Conservation (phyloP, 2,113 vertebrate species). For the Vulpes lagopus region DNA sequence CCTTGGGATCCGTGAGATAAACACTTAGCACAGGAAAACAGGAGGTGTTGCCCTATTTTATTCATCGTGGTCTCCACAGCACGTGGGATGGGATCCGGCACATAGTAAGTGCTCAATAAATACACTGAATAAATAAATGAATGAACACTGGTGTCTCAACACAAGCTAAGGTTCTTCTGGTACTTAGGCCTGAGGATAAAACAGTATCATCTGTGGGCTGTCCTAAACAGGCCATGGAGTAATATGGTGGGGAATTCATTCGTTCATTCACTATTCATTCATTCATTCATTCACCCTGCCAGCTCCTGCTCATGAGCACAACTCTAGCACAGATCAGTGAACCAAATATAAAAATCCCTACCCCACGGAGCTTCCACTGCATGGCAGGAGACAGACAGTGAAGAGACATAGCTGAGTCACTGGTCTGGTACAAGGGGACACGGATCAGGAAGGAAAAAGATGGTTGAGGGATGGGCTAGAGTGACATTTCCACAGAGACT, state of each 20-base stretch:
- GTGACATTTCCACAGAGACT: background rate
- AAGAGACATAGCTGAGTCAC: background rate
- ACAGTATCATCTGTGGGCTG: background rate
- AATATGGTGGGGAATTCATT: background rate
- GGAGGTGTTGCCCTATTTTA: fast-evolving
- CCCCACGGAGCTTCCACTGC: background rate
- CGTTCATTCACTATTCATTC: background rate
- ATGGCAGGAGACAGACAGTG: background rate
- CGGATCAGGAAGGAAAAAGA: background rate
- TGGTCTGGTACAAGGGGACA: background rate
- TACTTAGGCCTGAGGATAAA: background rate
- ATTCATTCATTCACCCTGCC: background rate
- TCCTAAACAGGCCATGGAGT: background rate
- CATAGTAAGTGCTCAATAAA: background rate
- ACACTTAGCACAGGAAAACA: background rate
- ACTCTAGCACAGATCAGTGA: background rate
- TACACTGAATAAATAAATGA: background rate
- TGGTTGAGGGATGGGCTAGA: too few relatives aligned
- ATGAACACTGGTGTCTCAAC: background rate
- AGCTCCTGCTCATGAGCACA: background rate
- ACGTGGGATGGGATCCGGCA: background rate
- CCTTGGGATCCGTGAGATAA: background rate
- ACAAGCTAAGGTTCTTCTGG: background rate
- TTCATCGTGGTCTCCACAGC: background rate
- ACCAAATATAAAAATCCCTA: background rate